Evolutionary conservation across 2,113 vertebrate genomes (phyloP).

Genomic region (Petaurus breviceps): DNA sequence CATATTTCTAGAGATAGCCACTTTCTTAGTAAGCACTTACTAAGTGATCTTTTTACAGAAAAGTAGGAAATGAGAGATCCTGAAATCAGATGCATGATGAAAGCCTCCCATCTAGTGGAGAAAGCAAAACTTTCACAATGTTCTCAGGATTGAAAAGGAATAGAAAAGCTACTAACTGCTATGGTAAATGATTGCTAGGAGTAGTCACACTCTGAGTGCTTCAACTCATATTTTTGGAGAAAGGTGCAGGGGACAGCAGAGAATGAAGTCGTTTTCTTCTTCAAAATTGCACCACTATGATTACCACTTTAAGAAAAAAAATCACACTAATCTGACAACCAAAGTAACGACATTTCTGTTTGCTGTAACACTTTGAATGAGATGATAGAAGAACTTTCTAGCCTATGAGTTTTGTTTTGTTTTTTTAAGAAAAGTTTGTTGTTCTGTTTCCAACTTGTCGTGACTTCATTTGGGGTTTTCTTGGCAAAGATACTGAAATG

Average conservation of each 20-base stretch:
- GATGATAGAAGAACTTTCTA: neutral
- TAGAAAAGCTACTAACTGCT: neutral
- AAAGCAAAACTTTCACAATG: neutral
- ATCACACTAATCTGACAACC: neutral
- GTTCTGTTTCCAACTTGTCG: no score
- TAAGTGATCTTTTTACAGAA: neutral
- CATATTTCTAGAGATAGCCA: neutral
- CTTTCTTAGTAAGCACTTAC: neutral
- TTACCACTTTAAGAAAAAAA: neutral
- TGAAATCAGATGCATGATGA: neutral
- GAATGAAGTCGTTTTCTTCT: neutral
- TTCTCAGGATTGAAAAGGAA: neutral
- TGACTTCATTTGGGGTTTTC: no score
- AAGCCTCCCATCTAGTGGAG: neutral
- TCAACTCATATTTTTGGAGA: neutral
- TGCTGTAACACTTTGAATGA: neutral
- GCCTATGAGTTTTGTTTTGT: no score
- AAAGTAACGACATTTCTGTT: neutral
- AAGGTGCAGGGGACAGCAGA: neutral
- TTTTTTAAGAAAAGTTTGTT: no score
- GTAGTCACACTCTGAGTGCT: neutral
- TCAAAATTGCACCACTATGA: neutral
- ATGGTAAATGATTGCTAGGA: neutral
- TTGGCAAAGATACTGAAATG: no score
- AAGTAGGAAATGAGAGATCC: neutral